Evolutionary conservation across 1,140 invertebrate genomes (phyloP).

Genomic region (Zaprionus davidi): DNA sequence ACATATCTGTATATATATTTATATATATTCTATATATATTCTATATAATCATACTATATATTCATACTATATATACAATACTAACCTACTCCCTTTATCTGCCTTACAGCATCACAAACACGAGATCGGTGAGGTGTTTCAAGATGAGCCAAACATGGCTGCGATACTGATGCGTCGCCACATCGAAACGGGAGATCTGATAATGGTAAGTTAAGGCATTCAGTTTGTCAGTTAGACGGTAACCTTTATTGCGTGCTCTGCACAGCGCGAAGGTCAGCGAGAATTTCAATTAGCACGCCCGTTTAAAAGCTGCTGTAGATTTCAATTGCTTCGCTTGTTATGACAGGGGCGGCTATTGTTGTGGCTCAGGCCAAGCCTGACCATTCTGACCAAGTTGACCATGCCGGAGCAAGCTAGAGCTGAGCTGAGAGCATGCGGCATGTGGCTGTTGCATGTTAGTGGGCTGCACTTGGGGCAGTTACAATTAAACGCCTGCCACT

Average conservation of each 20-base stretch:
- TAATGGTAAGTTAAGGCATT: conserved; percentile 89
- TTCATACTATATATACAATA: too few relatives aligned
- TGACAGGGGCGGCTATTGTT: conserved; percentile 69
- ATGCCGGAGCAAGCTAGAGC: conserved; percentile 34
- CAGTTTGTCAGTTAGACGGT: background rate
- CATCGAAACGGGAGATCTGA: conserved; percentile 89
- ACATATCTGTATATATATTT: too few relatives aligned
- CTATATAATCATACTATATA: too few relatives aligned
- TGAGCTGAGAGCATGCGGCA: background rate
- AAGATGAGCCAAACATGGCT: conserved; percentile 93
- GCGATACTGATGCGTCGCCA: conserved; percentile 92
- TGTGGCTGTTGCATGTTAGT: conserved; percentile 38
- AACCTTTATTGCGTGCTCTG: background rate
- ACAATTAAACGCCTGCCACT: conserved; percentile 77
- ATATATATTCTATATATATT: too few relatives aligned
- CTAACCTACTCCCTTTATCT: background rate
- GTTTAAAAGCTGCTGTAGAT: conserved; percentile 6
- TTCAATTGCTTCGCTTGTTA: conserved; percentile 46
- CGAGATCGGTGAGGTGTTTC: conserved; percentile 93
- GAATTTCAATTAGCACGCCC: conserved; percentile 72
- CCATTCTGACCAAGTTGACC: conserved; percentile 10
- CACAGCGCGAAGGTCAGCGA: conserved; percentile 16
- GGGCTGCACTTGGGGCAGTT: conserved; percentile 57
- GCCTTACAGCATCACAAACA: conserved; percentile 85
- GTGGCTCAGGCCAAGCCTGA: conserved; percentile 17